phyloP scores from a whole-genome alignment of 23 tunicate genomes.

The Ascidia mentula region DNA sequence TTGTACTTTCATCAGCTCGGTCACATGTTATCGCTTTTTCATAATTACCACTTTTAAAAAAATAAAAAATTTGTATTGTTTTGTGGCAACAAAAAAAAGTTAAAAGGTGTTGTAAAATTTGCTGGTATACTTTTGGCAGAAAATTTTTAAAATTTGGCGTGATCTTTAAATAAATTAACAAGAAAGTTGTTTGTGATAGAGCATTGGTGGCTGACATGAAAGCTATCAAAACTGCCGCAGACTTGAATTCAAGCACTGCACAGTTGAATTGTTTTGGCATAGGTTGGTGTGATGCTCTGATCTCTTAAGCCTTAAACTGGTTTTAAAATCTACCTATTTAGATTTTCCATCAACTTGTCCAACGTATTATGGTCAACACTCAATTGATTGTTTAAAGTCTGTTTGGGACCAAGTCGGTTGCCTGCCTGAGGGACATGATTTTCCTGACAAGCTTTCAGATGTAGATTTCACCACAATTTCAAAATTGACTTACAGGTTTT shows the following conservation, averaged over 20 bases:
- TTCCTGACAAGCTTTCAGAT: not conserved
- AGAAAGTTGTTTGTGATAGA: no score
- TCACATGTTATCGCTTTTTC: no score
- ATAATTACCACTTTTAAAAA: no score
- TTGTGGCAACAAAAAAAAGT: no score
- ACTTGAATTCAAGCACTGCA: not conserved
- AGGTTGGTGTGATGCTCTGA: no score
- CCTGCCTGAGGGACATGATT: not conserved
- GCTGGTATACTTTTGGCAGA: not conserved
- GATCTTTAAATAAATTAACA: no score
- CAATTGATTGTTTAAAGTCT: not conserved
- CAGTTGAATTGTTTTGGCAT: not conserved
- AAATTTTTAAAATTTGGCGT: no score
- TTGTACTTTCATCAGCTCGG: no score
- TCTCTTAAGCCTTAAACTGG: no score
- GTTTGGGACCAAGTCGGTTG: not conserved
- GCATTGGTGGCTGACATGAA: no score
- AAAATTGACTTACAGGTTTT: not conserved
- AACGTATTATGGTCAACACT: not conserved
- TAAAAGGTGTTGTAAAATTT: not conserved
- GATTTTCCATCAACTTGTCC: not conserved
- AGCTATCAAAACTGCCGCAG: not conserved
- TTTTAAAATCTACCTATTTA: no score
- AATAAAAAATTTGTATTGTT: no score
- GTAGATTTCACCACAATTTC: not conserved